Conservation (phyloP, 1,140 invertebrate species). For the Lepidurus packardi region DNA sequence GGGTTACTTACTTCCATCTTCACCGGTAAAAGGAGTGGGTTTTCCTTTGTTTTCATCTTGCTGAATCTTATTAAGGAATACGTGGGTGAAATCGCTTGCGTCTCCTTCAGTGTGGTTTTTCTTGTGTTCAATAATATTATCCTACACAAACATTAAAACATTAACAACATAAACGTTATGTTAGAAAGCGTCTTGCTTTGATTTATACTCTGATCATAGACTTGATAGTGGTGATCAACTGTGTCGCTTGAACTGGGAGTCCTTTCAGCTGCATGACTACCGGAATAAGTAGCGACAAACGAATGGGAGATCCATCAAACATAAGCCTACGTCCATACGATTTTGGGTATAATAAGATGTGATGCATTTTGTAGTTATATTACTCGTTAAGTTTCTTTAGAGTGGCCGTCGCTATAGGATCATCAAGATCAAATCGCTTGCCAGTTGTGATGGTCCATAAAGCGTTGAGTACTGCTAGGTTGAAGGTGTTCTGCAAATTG, state of each 20-base stretch:
- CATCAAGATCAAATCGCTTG: neutral
- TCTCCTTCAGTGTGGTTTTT: neutral
- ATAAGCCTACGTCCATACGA: neutral
- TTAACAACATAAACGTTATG: neutral
- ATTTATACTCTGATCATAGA: too few species aligned
- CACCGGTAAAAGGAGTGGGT: neutral
- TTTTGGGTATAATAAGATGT: neutral
- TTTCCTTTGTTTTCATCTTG: too few species aligned
- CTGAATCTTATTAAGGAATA: neutral
- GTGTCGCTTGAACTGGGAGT: constrained; percentile 24
- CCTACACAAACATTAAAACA: neutral
- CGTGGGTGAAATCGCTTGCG: neutral
- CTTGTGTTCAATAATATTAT: neutral
- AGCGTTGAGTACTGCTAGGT: constrained; percentile 23
- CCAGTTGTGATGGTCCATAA: neutral
- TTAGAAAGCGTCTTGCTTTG: too few species aligned
- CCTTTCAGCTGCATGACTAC: constrained; percentile 31
- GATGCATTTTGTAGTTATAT: neutral
- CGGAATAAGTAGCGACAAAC: neutral
- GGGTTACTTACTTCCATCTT: neutral
- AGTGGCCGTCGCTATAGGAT: neutral
- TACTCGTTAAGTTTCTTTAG: neutral
- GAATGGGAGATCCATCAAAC: neutral
- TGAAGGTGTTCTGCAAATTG: neutral
- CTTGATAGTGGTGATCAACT: neutral